Base-by-base conservation (phyloP, 2,797 vertebrate species). In the Menidia menidia region DNA sequence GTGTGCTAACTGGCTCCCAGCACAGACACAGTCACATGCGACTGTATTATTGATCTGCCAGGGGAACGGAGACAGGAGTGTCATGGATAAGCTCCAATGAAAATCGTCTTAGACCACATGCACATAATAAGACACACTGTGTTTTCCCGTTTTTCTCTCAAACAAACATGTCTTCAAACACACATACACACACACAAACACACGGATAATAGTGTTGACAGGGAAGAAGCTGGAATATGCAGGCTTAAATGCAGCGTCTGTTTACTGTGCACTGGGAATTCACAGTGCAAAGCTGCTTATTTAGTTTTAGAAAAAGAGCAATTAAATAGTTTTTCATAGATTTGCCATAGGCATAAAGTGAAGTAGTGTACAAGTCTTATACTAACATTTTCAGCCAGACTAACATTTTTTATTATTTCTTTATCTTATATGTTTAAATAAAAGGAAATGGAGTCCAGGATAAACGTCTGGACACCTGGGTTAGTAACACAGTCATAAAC, bases 11-110 rank as follows among this genome's bases (percentile, higher is more conserved):
- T 39, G 35, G 5, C 35, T 39, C 35, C 44, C 14, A 47, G 71
- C 71, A 57, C 75, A 63, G 76, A 60, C 48, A 65, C 65, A 77
- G 80, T 68, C 76, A 69, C 85, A 69, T 75, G 75, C 25, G 41
- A 75, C 73, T 76, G 57, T 71, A 76, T 67, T 83, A 88, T 88
- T 83, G 81, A 91, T 88, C 77, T 75, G 45, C 63, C 62, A 70
- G 61, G 72, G 71, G 60, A 77, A 78, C n/a, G 13, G 67, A 76
- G 78, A 80, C 72, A 61, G 64, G 56, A 68, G 67, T 81, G 81
- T 78, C 78, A 81, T 67, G 65, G 75, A 68, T 80, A 80, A 74
- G 71, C 64, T 64, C 55, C n/a, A 45, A 75, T 68, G 56, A 87
- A 75, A 85, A 77, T 57, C 73, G 51, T 62, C 68, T 71, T 77